Evolutionary conservation across 2,797 vertebrate genomes (phyloP).

Genomic region (Schizothorax lantsangensis): DNA sequence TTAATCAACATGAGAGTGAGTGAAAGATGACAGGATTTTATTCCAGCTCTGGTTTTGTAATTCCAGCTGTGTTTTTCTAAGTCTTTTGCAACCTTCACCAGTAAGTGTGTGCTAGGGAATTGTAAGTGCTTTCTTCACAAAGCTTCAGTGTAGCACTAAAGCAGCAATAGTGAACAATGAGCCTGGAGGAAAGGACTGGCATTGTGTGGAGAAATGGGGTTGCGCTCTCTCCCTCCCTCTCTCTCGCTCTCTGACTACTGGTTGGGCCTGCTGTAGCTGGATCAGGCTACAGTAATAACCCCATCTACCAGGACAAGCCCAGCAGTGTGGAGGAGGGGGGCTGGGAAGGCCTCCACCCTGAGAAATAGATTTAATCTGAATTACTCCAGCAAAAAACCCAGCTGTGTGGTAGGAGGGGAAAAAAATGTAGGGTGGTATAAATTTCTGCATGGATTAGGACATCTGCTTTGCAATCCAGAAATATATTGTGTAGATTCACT

Average conservation of each 20-base stretch:
- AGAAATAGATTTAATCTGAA: conserved; percentile 86
- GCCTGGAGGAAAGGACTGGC: conserved; percentile 76
- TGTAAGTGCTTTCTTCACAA: conserved; percentile 75
- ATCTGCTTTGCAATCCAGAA: conserved; percentile 78
- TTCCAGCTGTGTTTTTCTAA: conserved; percentile 2
- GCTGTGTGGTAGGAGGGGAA: conserved; percentile 71
- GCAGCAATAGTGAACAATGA: conserved; percentile 74
- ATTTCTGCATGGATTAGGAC: conserved; percentile 84
- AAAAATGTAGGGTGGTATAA: conserved; percentile 75
- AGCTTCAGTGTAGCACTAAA: conserved; percentile 73
- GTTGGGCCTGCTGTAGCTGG: conserved; percentile 46
- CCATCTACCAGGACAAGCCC: conserved; percentile 72
- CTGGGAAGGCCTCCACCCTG: conserved; percentile 76
- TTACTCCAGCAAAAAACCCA: conserved; percentile 78
- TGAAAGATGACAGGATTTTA: background rate
- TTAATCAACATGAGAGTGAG: background rate
- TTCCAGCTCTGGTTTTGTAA: background rate
- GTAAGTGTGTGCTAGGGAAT: conserved; percentile 55
- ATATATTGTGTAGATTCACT: conserved; percentile 61
- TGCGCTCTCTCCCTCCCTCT: conserved; percentile 63
- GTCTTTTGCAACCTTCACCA: conserved; percentile 17
- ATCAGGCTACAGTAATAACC: conserved; percentile 60
- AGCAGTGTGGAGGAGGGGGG: conserved; percentile 74
- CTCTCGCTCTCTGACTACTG: conserved; percentile 60
- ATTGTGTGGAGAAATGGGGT: conserved; percentile 82